Percentiles rank a stretch among this genome's conserved stretches.
Conservation (phyloP, 2,113 vertebrate species). For the Crotophaga sulcirostris region DNA sequence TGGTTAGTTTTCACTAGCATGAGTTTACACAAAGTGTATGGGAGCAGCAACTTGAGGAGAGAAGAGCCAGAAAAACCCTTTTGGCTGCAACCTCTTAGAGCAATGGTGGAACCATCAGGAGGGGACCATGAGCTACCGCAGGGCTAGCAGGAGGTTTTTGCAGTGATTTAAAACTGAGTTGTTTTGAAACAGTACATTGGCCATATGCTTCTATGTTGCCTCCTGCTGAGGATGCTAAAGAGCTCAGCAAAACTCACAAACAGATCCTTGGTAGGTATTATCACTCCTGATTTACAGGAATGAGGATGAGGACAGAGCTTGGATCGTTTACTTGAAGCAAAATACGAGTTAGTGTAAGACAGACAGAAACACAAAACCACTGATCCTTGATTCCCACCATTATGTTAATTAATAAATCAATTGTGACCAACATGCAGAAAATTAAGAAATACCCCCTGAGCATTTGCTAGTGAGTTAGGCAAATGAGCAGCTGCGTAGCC, state of each 20-base stretch:
- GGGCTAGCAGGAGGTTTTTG: neutral
- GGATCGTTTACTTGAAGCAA: neutral
- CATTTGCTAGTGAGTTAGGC: constrained; percentile 30
- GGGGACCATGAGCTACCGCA: fast-evolving
- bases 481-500: constrained; percentile 51
- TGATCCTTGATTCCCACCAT: neutral
- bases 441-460: constrained; percentile 14
- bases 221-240: constrained; percentile 50
- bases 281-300: neutral
- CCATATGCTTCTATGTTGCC: neutral
- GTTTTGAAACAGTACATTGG: neutral
- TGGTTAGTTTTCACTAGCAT: neutral
- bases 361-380: neutral
- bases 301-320: neutral
- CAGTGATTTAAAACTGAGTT: neutral
- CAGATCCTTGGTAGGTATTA: neutral
- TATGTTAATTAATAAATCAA: constrained; percentile 27
- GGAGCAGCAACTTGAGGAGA: neutral
- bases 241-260: neutral
- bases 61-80: neutral
- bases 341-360: neutral
- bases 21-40: neutral
- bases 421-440: constrained; percentile 36
- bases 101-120: neutral
- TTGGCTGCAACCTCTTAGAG: neutral